A percentile compares a stretch with the other conserved stretches of the same genome.
phyloP scores from a whole-genome alignment of 2,888 invertebrate genomes.

The Metalampra italica region DNA sequence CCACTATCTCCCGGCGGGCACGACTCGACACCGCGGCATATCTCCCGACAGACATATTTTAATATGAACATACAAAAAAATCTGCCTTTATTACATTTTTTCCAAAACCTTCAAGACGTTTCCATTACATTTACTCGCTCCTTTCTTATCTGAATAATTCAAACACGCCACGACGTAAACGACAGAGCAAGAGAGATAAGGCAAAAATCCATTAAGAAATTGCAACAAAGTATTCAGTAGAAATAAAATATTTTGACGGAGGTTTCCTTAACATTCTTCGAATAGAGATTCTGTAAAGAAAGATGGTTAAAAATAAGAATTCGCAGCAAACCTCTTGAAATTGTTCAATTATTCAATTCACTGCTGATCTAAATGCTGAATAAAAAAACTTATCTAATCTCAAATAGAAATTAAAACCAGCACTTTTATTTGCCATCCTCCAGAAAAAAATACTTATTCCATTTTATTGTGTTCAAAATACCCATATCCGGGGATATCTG shows the following conservation, averaged over 20 bases:
- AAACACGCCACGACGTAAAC: constrained; percentile 31
- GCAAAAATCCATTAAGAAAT: constrained; percentile 43
- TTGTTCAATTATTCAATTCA: too few species aligned
- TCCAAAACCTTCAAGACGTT: constrained; percentile 36
- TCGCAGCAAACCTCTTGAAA: too few species aligned
- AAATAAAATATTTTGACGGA: constrained; percentile 5
- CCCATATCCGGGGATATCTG: too few species aligned
- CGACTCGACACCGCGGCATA: constrained; percentile 25
- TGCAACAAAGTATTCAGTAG: constrained; percentile 37
- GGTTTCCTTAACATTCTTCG: not conserved
- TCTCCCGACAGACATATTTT: constrained; percentile 36
- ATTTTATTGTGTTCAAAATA: too few species aligned
- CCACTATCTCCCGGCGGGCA: constrained; percentile 30
- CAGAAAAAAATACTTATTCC: too few species aligned
- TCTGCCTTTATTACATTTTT: constrained; percentile 35
- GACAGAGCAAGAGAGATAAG: constrained; percentile 36
- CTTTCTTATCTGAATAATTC: constrained; percentile 48
- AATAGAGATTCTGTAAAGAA: too few species aligned
- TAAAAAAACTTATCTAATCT: too few species aligned
- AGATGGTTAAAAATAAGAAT: too few species aligned
- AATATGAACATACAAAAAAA: constrained; percentile 34
- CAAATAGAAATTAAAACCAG: too few species aligned
- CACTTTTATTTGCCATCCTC: too few species aligned
- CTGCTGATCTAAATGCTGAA: too few species aligned
- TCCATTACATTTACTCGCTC: constrained; percentile 42